These are phyloP conservation scores for Brachystomella parvula DNA, from an alignment of 1,140 invertebrate species.

Conservation along the genomic window DNA sequence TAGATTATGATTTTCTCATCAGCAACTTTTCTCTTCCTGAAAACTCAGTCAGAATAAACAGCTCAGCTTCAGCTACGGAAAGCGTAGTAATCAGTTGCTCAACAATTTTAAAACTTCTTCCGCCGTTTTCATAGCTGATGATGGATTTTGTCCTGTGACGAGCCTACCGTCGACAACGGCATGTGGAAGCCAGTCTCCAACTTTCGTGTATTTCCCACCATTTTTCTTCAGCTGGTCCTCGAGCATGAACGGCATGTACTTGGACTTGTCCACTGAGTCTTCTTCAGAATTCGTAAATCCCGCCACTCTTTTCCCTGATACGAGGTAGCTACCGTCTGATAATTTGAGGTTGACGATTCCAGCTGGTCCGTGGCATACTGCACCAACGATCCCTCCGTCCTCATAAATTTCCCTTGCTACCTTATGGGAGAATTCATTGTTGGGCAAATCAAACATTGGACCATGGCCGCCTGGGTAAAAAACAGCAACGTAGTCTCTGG, in stretches of 20 bases:
- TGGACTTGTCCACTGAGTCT: neutral
- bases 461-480: conserved; percentile 19
- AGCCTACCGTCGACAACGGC: conserved; percentile 14
- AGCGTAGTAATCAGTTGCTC: no score
- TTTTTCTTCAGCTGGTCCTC: conserved; percentile 1
- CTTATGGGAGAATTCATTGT: neutral
- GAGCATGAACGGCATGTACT: conserved; percentile 14
- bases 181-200: neutral
- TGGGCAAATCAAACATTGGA: conserved; percentile 14
- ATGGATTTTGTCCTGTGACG: conserved; percentile 16
- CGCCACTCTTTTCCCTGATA: conserved; percentile 1
- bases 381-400: neutral
- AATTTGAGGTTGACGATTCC: conserved; percentile 9
- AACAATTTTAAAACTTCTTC: conserved; percentile 6
- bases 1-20: no score
- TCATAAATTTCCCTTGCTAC: conserved; percentile 12
- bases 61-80: no score
- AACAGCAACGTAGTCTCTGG: conserved; percentile 1
- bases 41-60: no score
- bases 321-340: conserved; percentile 6
- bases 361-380: conserved; percentile 9
- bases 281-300: conserved; percentile 18
- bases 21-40: no score
- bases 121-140: neutral
- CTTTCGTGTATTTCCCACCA: conserved; percentile 6